Evolutionary conservation across 30 jellyfish, hydroid and myxozoan genomes (phyloP).

Genomic region (Chironex yamaguchii): DNA sequence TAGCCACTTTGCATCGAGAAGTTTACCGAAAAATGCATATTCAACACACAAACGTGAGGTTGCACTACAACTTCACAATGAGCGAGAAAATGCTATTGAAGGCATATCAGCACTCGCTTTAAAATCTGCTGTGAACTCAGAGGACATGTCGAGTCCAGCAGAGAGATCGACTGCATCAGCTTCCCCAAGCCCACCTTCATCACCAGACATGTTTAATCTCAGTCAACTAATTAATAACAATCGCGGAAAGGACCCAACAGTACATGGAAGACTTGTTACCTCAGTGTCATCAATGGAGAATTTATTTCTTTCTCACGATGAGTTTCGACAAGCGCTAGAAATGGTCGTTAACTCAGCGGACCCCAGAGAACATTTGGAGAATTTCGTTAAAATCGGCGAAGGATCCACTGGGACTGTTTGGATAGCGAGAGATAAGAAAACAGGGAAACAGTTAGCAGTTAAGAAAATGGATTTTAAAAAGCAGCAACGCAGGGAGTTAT

Average conservation of each 20-base stretch:
- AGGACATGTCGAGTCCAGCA: neutral
- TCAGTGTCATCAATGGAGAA: conserved; percentile 79
- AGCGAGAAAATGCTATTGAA: neutral
- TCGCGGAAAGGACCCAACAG: neutral
- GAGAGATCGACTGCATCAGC: neutral
- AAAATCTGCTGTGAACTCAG: neutral
- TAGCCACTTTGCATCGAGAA: conserved; percentile 80
- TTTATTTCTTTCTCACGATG: conserved; percentile 88
- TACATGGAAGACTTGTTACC: neutral
- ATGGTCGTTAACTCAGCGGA: conserved; percentile 87
- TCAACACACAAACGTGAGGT: conserved; percentile 87
- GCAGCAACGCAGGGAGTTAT: conserved; percentile 92
- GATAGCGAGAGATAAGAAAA: conserved; percentile 90
- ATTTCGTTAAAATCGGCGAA: conserved; percentile 96
- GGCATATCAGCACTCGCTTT: neutral
- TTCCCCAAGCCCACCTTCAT: neutral
- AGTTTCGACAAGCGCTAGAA: conserved; percentile 87
- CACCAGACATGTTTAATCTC: neutral
- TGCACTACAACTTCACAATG: conserved; percentile 36
- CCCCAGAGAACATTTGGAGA: conserved; percentile 89
- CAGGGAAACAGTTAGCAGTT: conserved; percentile 95
- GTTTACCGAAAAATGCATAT: conserved; percentile 87
- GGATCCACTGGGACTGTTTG: conserved; percentile 98
- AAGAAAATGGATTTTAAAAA: conserved; percentile 91
- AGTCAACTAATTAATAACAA: neutral